Base-by-base conservation (phyloP, 2,113 vertebrate species). In the Psilopogon haemacephalus region DNA sequence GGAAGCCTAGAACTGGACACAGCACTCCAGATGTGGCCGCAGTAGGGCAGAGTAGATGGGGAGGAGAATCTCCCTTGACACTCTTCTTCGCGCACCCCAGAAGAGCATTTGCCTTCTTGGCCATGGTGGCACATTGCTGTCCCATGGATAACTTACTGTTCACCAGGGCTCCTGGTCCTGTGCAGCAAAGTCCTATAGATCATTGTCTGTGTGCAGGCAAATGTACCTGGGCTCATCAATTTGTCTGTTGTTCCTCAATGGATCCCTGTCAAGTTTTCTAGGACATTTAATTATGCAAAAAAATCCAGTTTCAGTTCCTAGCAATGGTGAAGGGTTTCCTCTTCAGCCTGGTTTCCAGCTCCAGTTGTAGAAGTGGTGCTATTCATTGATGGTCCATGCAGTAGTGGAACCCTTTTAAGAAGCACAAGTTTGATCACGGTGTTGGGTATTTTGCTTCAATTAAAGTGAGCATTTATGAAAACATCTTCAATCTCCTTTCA, bases 151-250 rank as follows among this genome's bases (percentile, higher is more conserved):
- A 44, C 44, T 44, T n/a, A n/a, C 44, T 44, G 44, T 18, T 18
- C 17, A 44, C 44, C 44, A 44, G 44, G 44, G 19, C 44, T 44
- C 44, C 19, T 8, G 44, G 44, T 44, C 44, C 19, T 44, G 60
- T 13, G 12, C 48, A 59, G 42, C 62, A 14, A 62, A 44, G 20
- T 6, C 28, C 44, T 5, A 1, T 1, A 27, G 11, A 63, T 48
- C 37, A 18, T 42, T 6, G 0, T 4, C 27, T 14, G 38, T 15
- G 67, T 5, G 35, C n/a, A 16, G 71, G 4, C 5, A 26, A 26
- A 15, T 17, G 42, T 1, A 1, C 11, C 8, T 2, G 56, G 4
- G 32, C 12, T 72, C 27, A 20, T 14, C 1, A 5, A 37, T 6
- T 60, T 16, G n/a, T 35, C 10, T 6, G 6, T 6, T n/a, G 9